Base-by-base conservation (phyloP, 2,797 vertebrate species). In the Aldrovandia affinis region DNA sequence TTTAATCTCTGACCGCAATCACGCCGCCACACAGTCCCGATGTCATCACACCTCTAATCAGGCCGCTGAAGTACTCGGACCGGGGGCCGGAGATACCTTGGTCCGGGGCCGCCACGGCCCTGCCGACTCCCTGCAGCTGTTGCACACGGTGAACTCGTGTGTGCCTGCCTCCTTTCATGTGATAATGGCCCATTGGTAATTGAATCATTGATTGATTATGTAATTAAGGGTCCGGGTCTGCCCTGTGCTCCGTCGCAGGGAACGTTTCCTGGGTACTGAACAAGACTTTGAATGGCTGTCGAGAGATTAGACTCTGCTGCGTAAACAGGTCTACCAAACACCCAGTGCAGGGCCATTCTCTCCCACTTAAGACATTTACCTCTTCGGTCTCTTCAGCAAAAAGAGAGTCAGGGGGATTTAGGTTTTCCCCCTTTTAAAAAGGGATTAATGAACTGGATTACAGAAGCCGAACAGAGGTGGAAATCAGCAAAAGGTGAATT, bases 41-140 rank as follows among this genome's bases (percentile, higher is more conserved):
- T 86, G 92, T 91, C 91, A 90, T 91, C 89, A 87, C 89, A 83
- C 80, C 90, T 95, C 93, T 94, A 95, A 96, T 96, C 95, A 95
- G 92, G 84, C 91, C 84, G 88, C 90, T 81, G 89, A 88, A 93
- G 89, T 88, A 91, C 89, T 1, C 86, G 89, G 88, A 90, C 87
- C 33, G 7, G 18, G 30, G 65, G 2, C 6, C 5, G 65, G 15
- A 70, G 15, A 70, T 0, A 90, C 63, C 80, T 86, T 81, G 86
- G 90, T 86, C 63, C 63, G 30, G 63, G 10, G 12, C 5, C 65
- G 4, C 65, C 30, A 39, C 30, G 2, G 33, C 65, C 2, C 12
- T 33, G 33, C 33, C 18, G 14, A 39, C 39, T 18, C 20, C 30
- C 33, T 39, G 3, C 14, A n/a, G 33, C 14, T 20, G 2, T 6